Percentiles rank a stretch among this genome's conserved stretches.
phyloP scores from a whole-genome alignment of 2,113 vertebrate species.

The Illadopsis cleaveri region DNA sequence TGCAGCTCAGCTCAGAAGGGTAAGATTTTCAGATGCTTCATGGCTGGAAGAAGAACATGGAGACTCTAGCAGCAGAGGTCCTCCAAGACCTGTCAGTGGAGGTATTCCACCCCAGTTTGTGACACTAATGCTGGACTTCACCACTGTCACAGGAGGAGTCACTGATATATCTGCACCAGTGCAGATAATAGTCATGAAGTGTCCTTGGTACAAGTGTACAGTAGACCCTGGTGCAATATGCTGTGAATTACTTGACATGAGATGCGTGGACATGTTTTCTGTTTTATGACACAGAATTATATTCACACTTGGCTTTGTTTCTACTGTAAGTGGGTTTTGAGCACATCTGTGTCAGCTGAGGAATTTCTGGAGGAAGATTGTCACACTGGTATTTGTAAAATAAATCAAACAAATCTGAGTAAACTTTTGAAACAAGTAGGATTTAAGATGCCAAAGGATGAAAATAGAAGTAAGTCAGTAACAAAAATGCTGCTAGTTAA shows the following conservation, averaged over 20 bases:
- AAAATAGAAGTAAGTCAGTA: background rate
- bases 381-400: background rate
- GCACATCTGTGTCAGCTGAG: background rate
- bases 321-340: background rate
- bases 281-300: background rate
- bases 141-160: fast-evolving
- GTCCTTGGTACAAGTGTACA: background rate
- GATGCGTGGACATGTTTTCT: background rate
- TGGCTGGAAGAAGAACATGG: background rate
- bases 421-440: background rate
- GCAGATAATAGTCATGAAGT: background rate
- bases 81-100: background rate
- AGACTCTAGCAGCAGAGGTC: background rate
- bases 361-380: background rate
- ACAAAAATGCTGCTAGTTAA: background rate
- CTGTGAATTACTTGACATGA: background rate
- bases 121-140: background rate
- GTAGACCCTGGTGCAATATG: background rate
- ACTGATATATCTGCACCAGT: fast-evolving
- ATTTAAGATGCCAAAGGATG: background rate
- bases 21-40: background rate
- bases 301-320: background rate
- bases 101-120: background rate
- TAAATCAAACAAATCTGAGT: background rate
- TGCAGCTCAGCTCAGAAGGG: background rate